Conservation (phyloP, 2,888 invertebrate genomes). For the Drosophila crucigera region DNA sequence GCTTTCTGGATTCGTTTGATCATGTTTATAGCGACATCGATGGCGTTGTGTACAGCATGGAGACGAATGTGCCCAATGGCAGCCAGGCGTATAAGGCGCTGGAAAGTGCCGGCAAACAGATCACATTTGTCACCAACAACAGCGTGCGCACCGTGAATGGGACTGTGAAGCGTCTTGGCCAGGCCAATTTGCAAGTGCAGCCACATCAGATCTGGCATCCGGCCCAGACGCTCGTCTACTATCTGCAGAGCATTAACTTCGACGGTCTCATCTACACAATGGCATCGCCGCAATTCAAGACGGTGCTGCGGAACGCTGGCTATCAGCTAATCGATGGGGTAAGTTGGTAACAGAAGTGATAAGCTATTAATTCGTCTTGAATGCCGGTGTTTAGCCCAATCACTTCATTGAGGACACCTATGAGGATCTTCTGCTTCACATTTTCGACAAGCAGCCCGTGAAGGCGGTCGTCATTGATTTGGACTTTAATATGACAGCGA, state of each 20-base stretch:
- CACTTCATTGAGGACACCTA: slow-evolving; percentile 66
- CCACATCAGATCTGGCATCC: slow-evolving; percentile 84
- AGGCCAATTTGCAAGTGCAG: slow-evolving; percentile 69
- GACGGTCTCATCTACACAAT: slow-evolving; percentile 86
- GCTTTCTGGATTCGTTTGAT: slow-evolving; percentile 86
- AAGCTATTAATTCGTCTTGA: neutral
- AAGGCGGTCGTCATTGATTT: slow-evolving; percentile 86
- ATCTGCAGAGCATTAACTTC: slow-evolving; percentile 86
- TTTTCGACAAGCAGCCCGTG: slow-evolving; percentile 82
- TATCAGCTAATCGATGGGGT: slow-evolving; percentile 85
- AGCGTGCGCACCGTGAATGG: slow-evolving; percentile 73
- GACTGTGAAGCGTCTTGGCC: slow-evolving; percentile 70
- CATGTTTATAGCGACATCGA: slow-evolving; percentile 88
- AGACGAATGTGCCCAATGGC: slow-evolving; percentile 77
- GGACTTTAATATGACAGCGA: slow-evolving; percentile 85
- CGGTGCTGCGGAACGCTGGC: slow-evolving; percentile 84
- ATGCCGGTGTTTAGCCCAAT: slow-evolving; percentile 25
- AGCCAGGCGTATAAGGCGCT: slow-evolving; percentile 82
- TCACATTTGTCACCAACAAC: slow-evolving; percentile 85
- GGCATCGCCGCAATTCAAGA: slow-evolving; percentile 81
- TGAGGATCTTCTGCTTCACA: slow-evolving; percentile 50
- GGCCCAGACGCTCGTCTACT: slow-evolving; percentile 84
- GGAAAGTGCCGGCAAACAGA: slow-evolving; percentile 84
- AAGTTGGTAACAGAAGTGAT: slow-evolving; percentile 33
- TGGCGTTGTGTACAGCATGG: slow-evolving; percentile 86